Evolutionary conservation across 2,888 invertebrate genomes (phyloP).

Genomic region (Helleia helle): DNA sequence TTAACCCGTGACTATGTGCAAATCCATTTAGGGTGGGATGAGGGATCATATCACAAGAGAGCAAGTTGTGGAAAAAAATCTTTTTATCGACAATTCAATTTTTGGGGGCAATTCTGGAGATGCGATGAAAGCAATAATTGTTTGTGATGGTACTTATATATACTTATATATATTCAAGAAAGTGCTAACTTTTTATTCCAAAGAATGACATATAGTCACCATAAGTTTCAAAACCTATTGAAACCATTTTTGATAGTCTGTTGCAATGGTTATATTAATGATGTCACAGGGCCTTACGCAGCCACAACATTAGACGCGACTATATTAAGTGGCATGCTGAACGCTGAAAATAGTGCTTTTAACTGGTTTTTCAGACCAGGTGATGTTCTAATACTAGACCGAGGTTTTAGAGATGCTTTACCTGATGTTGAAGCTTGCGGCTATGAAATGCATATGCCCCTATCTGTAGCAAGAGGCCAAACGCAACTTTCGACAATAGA

Average conservation of each 20-base stretch:
- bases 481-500: conserved; percentile 7
- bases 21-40: conserved; percentile 7
- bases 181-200: conserved; percentile 19
- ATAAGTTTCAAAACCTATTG: conserved; percentile 16
- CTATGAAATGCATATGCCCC: conserved; percentile 9
- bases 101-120: conserved; percentile 5
- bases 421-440: conserved; percentile 6
- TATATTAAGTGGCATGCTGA: conserved; percentile 11
- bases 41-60: conserved; percentile 7
- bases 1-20: conserved; percentile 16
- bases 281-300: conserved; percentile 15
- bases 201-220: conserved; percentile 18
- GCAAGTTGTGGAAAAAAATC: conserved; percentile 14
- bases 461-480: conserved; percentile 6
- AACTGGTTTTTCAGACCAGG: conserved; percentile 2
- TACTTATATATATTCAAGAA: conserved; percentile 21
- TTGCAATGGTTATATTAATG: conserved; percentile 19
- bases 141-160: conserved; percentile 19
- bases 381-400: too few species aligned
- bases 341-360: conserved; percentile 7
- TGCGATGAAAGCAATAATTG: conserved; percentile 10
- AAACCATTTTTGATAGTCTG: conserved; percentile 18
- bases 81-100: conserved; percentile 7
- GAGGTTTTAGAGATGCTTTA: conserved; percentile 1
- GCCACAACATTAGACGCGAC: conserved; percentile 16